Base-by-base conservation (phyloP, 2,797 vertebrate species). In the Danio aesculapii region DNA sequence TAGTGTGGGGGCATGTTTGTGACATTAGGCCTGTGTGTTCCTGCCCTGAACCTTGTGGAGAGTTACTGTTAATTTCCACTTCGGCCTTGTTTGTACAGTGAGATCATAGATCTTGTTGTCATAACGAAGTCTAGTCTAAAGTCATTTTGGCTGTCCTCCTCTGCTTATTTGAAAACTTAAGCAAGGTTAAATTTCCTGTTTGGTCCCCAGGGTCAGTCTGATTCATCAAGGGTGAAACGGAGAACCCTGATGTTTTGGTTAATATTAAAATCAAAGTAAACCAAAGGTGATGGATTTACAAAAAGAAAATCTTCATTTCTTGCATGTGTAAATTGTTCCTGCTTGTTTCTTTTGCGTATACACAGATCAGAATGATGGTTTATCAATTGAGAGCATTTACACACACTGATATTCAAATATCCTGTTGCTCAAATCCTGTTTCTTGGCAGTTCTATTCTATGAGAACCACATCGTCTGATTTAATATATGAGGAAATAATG, bases 91-190 rank as follows among this genome's bases (percentile, higher is more conserved):
- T 85, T 83, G 75, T 57, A 44, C 58, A 21, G 39, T 72, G 70
- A 86, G 70, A 47, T 83, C 81, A 83, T 55, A 46, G 64, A 81
- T 41, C 58, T 77, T 81, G 44, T 77, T 77, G 74, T 83, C 70
- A 59, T 81, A 78, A 66, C 44, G 17, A 16, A 43, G 8, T 77
- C 81, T 75, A 14, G 62, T 68, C 72, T 77, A 19, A 66, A 69
- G 81, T 62, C 8, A 13, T 21, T 47, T 46, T 8, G 8, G n/a
- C 44, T 47, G 69, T 67, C 71, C 68, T 83, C 50, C 57, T 68
- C 43, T 19, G 41, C 81, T 55, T 41, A 1, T 50, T 49, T 17
- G 41, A 73, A 62, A 82, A 71, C 61, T 17, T 4, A 9, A 79
- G 10, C 39, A n/a, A 81, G 78, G 63, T 81, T 74, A 8, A 9